Conservation (phyloP, 2,888 invertebrate genomes). For the Watsonalla cultraria region DNA sequence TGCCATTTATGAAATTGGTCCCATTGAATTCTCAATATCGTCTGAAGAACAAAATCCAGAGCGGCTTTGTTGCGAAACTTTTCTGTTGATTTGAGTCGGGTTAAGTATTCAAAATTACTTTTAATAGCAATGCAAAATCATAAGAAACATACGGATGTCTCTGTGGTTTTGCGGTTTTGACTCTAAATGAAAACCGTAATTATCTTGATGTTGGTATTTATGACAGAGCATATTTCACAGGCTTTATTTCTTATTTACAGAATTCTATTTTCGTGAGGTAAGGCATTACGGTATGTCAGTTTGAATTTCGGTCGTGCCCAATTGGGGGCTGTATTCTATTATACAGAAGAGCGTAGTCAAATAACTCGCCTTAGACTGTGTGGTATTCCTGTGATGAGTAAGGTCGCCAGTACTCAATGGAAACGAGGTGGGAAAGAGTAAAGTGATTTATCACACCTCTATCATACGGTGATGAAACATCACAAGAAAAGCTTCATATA, state of each 20-base stretch:
- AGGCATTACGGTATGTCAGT: no score
- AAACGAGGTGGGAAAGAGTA: no score
- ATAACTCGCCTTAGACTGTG: no score
- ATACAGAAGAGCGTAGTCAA: no score
- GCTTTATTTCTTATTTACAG: background rate
- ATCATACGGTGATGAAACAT: no score
- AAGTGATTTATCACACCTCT: no score
- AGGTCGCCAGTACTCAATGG: no score
- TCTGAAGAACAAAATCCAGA: background rate
- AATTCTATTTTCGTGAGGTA: no score
- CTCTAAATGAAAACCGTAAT: slow-evolving; percentile 34
- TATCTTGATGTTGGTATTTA: slow-evolving; percentile 26
- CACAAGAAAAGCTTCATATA: no score
- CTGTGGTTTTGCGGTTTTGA: slow-evolving; percentile 57
- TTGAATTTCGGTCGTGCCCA: no score
- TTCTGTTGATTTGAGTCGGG: slow-evolving; percentile 1
- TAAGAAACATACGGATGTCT: slow-evolving; percentile 52
- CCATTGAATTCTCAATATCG: slow-evolving; percentile 10
- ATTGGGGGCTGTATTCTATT: no score
- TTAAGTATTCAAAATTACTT: slow-evolving; percentile 17
- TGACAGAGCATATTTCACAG: slow-evolving; percentile 26
- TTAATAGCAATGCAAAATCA: slow-evolving; percentile 45
- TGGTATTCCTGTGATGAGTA: no score
- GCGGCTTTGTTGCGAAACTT: slow-evolving; percentile 5
- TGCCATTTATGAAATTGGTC: slow-evolving; percentile 13